Evolutionary conservation across 2,113 vertebrate species (phyloP).

Genomic region (Cyprinus carpio): DNA sequence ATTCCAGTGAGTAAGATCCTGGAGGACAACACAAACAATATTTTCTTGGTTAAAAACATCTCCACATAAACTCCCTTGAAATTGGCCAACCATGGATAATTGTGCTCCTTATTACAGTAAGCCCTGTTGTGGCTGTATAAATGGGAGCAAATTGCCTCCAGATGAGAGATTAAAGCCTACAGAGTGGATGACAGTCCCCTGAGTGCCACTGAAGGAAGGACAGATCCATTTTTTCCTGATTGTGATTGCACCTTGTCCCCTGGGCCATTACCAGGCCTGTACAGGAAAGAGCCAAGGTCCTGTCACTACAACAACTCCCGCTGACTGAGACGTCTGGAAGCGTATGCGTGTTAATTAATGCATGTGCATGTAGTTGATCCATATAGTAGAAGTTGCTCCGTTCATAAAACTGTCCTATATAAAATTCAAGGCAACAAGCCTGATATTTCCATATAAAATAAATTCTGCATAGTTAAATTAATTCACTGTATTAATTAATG

Average conservation of each 20-base stretch:
- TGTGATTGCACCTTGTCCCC: conserved; percentile 72
- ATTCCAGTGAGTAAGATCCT: background rate
- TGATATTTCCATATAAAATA: background rate
- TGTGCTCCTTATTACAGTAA: conserved; percentile 82
- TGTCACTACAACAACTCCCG: conserved; percentile 62
- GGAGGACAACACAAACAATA: conserved; percentile 25
- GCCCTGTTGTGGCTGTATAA: conserved; percentile 76
- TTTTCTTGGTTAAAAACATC: conserved; percentile 45
- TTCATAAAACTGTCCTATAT: background rate
- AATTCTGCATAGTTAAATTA: background rate
- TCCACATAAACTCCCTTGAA: conserved; percentile 57
- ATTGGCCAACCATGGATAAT: conserved; percentile 76
- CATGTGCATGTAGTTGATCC: background rate
- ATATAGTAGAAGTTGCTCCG: background rate
- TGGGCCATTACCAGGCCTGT: conserved; percentile 68
- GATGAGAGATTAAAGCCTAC: conserved; percentile 81
- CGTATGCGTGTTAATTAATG: conserved; percentile 20
- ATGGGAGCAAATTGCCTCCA: conserved; percentile 80
- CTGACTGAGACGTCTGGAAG: background rate
- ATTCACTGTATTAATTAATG: background rate
- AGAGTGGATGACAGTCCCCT: conserved; percentile 71
- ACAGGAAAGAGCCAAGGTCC: conserved; percentile 61
- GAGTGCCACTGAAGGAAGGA: conserved; percentile 73
- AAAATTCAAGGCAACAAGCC: background rate
- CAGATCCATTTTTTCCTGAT: conserved; percentile 82